A percentile compares a stretch with the other conserved stretches of the same genome.
phyloP scores from a whole-genome alignment of 1,140 invertebrate species.

The Scaptodrosophila lebanonensis region DNA sequence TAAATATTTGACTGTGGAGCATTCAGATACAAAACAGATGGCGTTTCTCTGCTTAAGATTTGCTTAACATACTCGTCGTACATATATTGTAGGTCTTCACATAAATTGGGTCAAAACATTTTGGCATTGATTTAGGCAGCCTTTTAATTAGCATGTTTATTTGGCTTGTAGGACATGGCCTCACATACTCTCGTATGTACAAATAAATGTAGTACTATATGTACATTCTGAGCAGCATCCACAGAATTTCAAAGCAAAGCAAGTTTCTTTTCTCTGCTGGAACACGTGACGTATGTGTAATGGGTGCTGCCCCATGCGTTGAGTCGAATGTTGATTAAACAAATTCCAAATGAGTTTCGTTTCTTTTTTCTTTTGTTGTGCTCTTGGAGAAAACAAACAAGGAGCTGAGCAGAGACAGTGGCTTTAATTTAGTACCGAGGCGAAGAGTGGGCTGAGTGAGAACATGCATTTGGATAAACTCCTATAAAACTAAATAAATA shows the following conservation, averaged over 20 bases:
- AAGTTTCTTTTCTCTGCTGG: slow-evolving; percentile 8
- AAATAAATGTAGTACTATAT: background rate
- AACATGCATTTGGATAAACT: slow-evolving; percentile 73
- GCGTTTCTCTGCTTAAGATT: too few species aligned
- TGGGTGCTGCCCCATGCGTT: slow-evolving; percentile 10
- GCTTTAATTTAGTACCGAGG: too few species aligned
- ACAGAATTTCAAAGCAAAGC: slow-evolving; percentile 6
- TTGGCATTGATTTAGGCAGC: slow-evolving; percentile 16
- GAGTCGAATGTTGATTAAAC: slow-evolving; percentile 70
- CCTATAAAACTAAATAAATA: slow-evolving; percentile 72
- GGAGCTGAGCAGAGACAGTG: slow-evolving; percentile 59
- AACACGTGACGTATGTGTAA: slow-evolving; percentile 56
- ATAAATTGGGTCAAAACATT: slow-evolving; percentile 66
- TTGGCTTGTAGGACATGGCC: slow-evolving; percentile 40
- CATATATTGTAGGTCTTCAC: slow-evolving; percentile 12
- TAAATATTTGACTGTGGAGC: too few species aligned
- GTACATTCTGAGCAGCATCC: slow-evolving; percentile 20
- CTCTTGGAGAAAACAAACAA: slow-evolving; percentile 54
- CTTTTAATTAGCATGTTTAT: slow-evolving; percentile 74
- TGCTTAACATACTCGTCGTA: background rate
- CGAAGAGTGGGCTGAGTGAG: too few species aligned
- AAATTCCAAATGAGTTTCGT: slow-evolving; percentile 72
- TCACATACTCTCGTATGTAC: background rate
- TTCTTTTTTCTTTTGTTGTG: slow-evolving; percentile 34
- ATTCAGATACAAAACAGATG: too few species aligned